These are phyloP conservation scores for Psilopsiagon aymara DNA, from an alignment of 2,113 vertebrate species.

Conservation along the genomic window DNA sequence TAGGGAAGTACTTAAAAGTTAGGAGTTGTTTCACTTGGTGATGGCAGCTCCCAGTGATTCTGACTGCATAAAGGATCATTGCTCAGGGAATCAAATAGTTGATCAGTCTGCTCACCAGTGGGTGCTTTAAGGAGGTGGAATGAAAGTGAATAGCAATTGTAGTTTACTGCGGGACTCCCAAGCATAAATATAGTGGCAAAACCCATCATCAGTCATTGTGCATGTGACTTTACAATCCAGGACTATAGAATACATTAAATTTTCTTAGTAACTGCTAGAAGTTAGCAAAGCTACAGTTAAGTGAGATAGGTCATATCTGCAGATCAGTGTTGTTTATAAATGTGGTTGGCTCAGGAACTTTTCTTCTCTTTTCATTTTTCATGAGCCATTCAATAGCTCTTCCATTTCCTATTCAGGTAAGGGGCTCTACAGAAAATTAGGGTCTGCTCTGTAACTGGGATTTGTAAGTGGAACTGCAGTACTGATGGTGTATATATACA, in stretches of 20 bases:
- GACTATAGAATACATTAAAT: background rate
- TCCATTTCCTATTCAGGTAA: background rate
- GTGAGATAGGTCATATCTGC: background rate
- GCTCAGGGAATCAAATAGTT: background rate
- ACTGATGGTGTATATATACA: background rate
- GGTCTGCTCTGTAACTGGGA: background rate
- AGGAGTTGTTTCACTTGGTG: background rate
- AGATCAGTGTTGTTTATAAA: background rate
- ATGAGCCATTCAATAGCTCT: background rate
- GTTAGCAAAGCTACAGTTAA: background rate
- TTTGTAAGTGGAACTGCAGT: background rate
- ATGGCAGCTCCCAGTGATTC: background rate
- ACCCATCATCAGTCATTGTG: background rate
- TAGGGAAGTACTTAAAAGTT: fast-evolving
- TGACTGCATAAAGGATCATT: background rate
- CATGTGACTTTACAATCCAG: background rate
- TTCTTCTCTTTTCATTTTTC: background rate
- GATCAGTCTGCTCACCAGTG: background rate
- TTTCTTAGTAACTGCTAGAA: background rate
- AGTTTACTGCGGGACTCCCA: background rate
- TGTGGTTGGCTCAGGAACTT: background rate
- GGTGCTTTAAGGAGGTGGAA: background rate
- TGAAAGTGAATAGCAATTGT: background rate
- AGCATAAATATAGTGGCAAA: background rate
- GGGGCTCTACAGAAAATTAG: background rate